Percentiles rank a stretch among this genome's conserved stretches.
These are phyloP conservation scores for Paralinhomoeus sp. DNA, from an alignment of 2,888 invertebrate species.

Conservation along the genomic window DNA sequence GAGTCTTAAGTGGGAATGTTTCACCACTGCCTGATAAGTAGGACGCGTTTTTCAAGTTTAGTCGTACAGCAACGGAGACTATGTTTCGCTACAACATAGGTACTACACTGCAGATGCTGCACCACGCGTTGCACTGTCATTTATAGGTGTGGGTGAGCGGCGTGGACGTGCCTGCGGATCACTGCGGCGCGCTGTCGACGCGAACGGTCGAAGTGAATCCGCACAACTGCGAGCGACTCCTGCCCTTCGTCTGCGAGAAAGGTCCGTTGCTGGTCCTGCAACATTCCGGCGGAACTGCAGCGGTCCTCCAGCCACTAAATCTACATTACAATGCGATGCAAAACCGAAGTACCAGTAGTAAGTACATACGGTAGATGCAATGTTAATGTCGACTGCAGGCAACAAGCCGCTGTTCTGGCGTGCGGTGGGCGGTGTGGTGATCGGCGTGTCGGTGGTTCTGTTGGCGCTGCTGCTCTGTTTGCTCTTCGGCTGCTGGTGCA, in stretches of 20 bases:
- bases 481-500: constrained; percentile 62
- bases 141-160: constrained; percentile 5
- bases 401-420: constrained; percentile 1
- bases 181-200: constrained; percentile 6
- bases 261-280: constrained; percentile 35
- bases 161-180: not conserved
- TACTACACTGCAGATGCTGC: no score
- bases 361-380: not conserved
- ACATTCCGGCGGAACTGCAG: not conserved
- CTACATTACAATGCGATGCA: not conserved
- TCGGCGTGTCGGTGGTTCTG: constrained; percentile 19
- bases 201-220: constrained; percentile 50
- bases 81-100: no score
- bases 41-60: no score
- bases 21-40: no score
- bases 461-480: constrained; percentile 52
- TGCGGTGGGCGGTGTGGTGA: constrained; percentile 18
- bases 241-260: constrained; percentile 80
- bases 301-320: not conserved
- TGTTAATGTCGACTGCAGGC: not conserved
- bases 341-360: not conserved
- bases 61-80: no score
- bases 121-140: no score
- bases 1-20: no score
- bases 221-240: constrained; percentile 52